phyloP scores from a whole-genome alignment of 2,888 invertebrate genomes.

The Melanotus villosus region DNA sequence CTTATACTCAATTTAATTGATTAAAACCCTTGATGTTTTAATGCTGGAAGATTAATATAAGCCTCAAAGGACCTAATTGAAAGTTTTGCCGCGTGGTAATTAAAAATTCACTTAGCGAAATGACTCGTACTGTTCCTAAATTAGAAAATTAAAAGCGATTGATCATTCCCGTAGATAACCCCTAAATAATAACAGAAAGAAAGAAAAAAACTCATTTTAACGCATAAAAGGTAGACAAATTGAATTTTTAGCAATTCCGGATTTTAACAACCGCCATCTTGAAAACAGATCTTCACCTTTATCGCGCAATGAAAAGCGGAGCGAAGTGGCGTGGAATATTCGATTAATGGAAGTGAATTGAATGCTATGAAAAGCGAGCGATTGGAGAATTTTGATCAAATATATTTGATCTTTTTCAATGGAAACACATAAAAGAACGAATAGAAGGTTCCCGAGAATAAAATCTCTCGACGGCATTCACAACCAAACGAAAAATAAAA shows the following conservation, averaged over 20 bases:
- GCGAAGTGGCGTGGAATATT: conserved; percentile 64
- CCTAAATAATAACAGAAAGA: too few relatives aligned
- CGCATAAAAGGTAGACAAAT: conserved; percentile 58
- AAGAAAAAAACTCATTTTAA: conserved; percentile 41
- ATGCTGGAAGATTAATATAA: conserved; percentile 43
- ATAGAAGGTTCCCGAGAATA: conserved; percentile 34
- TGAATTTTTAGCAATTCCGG: conserved; percentile 59
- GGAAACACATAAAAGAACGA: conserved; percentile 38
- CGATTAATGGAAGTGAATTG: conserved; percentile 64
- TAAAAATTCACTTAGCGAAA: conserved; percentile 45
- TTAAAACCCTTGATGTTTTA: conserved; percentile 47
- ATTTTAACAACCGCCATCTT: conserved; percentile 59
- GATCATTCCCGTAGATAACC: conserved; percentile 13
- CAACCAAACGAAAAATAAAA: conserved; percentile 6
- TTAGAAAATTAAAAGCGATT: conserved; percentile 35
- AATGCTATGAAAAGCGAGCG: conserved; percentile 61
- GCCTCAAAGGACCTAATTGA: conserved; percentile 43
- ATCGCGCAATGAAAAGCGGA: conserved; percentile 53
- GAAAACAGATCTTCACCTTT: conserved; percentile 59
- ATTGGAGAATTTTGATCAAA: conserved; percentile 63
- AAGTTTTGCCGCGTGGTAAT: conserved; percentile 42
- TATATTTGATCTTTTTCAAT: conserved; percentile 60
- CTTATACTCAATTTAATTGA: conserved; percentile 46
- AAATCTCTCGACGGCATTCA: conserved; percentile 26
- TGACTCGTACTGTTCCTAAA: conserved; percentile 26